Conservation (phyloP, 2,797 vertebrate genomes). For the Spinibarbus caldwelli region DNA sequence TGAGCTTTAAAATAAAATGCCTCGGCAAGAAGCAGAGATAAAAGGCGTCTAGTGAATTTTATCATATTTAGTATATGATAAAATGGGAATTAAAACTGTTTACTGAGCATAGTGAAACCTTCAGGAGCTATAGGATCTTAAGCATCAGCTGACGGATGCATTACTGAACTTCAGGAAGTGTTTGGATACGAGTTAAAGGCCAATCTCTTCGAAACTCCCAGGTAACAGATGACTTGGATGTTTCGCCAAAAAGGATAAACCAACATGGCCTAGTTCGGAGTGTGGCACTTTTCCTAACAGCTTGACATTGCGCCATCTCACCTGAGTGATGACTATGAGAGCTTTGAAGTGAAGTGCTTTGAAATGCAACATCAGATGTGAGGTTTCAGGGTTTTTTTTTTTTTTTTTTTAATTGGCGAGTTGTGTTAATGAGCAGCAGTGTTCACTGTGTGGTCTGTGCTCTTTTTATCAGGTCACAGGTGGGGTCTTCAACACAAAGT, state of each 20-base stretch:
- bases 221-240: background rate
- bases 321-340: slow-evolving; percentile 22
- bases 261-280: slow-evolving; percentile 8
- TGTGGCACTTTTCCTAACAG: slow-evolving; percentile 25
- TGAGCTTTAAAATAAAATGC: slow-evolving; percentile 35
- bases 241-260: slow-evolving; percentile 23
- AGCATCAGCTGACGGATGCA: slow-evolving; percentile 3
- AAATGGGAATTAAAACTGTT: slow-evolving; percentile 37
- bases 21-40: background rate
- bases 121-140: background rate
- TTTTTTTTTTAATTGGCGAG: slow-evolving; percentile 25
- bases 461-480: slow-evolving; percentile 24
- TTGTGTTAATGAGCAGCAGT: slow-evolving; percentile 35
- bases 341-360: slow-evolving; percentile 56
- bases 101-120: background rate
- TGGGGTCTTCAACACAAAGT: background rate
- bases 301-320: slow-evolving; percentile 35
- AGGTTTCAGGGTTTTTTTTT: no score
- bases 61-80: slow-evolving; percentile 21
- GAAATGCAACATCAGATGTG: slow-evolving; percentile 44
- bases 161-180: slow-evolving; percentile 1
- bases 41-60: slow-evolving; percentile 18
- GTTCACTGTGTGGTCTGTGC: background rate
- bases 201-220: background rate
- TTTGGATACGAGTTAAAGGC: slow-evolving; percentile 9